A percentile compares a stretch with the other conserved stretches of the same genome.
These are phyloP conservation scores for Philereme transversata DNA, from an alignment of 2,888 invertebrate genomes.

Conservation along the genomic window DNA sequence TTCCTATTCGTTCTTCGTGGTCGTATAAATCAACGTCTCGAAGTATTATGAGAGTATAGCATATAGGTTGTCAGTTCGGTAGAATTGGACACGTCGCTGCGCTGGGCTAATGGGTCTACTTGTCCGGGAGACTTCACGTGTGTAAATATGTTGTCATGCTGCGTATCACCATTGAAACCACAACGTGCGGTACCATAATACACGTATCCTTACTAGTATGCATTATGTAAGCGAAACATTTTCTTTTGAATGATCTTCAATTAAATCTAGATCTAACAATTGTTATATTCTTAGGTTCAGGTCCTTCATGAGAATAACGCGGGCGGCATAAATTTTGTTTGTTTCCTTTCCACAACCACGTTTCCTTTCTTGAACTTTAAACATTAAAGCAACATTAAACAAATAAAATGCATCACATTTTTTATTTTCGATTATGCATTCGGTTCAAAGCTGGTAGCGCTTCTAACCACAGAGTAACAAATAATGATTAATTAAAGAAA, in stretches of 20 bases:
- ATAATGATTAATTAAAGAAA: background rate
- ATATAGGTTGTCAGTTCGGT: background rate
- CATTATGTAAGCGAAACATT: too few relatives aligned
- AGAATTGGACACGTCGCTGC: background rate
- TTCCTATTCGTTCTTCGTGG: background rate
- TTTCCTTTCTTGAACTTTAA: too few relatives aligned
- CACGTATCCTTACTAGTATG: background rate
- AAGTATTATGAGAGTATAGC: background rate
- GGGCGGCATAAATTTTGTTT: too few relatives aligned
- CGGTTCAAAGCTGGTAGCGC: too few relatives aligned
- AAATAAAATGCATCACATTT: too few relatives aligned
- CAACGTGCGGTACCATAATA: background rate
- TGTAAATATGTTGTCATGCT: conserved; percentile 8
- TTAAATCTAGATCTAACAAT: too few relatives aligned
- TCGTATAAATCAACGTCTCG: background rate
- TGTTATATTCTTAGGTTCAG: too few relatives aligned
- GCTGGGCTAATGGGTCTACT: background rate
- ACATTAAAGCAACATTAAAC: too few relatives aligned
- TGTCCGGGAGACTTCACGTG: conserved; percentile 8
- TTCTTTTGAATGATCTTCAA: too few relatives aligned
- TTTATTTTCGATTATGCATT: too few relatives aligned
- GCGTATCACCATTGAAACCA: background rate
- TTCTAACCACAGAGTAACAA: background rate
- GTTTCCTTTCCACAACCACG: too few relatives aligned
- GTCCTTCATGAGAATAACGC: too few relatives aligned